phyloP scores from a whole-genome alignment of 2,888 invertebrate species.

The Bibio marci region DNA sequence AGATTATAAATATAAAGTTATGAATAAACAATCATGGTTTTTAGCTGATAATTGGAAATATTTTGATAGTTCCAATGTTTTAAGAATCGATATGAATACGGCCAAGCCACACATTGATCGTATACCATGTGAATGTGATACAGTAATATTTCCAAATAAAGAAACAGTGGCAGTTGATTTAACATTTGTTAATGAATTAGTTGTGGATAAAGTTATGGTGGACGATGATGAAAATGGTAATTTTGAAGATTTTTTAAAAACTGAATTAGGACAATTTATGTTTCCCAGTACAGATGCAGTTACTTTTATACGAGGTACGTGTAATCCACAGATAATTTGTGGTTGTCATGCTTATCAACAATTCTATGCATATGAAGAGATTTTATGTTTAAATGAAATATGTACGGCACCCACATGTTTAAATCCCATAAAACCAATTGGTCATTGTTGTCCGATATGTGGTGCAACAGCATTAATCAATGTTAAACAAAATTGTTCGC shows the following conservation, averaged over 20 bases:
- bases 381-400: conserved; percentile 20
- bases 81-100: conserved; percentile 5
- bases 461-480: conserved; percentile 16
- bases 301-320: conserved; percentile 16
- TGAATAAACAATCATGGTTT: conserved; percentile 21
- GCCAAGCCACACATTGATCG: conserved; percentile 21
- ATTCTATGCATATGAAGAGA: conserved; percentile 15
- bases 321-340: conserved; percentile 18
- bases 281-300: conserved; percentile 19
- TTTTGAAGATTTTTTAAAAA: conserved; percentile 1
- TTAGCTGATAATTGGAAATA: conserved; percentile 21
- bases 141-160: conserved; percentile 16
- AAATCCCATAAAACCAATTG: conserved; percentile 20
- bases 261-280: conserved; percentile 22
- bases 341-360: conserved; percentile 20
- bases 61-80: conserved; percentile 1
- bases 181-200: conserved; percentile 13
- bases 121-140: conserved; percentile 25
- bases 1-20: neutral
- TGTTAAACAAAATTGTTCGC: neutral
- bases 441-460: conserved; percentile 24
- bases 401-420: conserved; percentile 22
- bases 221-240: neutral
- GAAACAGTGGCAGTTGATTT: conserved; percentile 20
- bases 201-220: neutral